Conservation (phyloP, 2,888 invertebrate species). For the Eupithecia centaureata region DNA sequence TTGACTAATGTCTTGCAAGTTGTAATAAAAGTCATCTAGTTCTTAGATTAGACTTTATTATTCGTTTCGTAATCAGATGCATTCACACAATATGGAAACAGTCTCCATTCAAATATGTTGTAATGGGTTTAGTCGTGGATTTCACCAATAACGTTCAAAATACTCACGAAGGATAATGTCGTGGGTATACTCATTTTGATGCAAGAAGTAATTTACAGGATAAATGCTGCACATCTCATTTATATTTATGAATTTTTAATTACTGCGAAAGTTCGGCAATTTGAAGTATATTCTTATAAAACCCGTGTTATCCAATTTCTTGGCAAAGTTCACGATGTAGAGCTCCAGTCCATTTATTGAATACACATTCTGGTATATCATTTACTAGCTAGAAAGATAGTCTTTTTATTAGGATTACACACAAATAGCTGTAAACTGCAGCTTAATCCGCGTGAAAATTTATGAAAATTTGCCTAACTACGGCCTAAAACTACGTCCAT, state of each 20-base stretch:
- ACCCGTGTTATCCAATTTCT: not conserved
- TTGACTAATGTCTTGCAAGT: not conserved
- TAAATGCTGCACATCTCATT: not conserved
- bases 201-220: not conserved
- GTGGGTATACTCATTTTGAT: not conserved
- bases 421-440: too few species aligned
- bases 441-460: too few species aligned
- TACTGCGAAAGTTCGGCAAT: not conserved
- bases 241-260: not conserved
- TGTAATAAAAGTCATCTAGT: not conserved
- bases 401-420: too few species aligned
- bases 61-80: not conserved
- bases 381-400: too few species aligned
- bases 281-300: not conserved
- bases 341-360: too few species aligned
- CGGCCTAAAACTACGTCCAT: too few species aligned
- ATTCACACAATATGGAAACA: not conserved
- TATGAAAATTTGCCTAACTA: too few species aligned
- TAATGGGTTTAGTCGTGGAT: not conserved
- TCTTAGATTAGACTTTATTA: not conserved
- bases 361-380: too few species aligned
- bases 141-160: not conserved
- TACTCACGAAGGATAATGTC: not conserved
- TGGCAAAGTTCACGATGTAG: not conserved
- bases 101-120: not conserved